A percentile compares a stretch with the other conserved stretches of the same genome.
phyloP scores from a whole-genome alignment of 2,113 vertebrate genomes.

The Columba janthina region DNA sequence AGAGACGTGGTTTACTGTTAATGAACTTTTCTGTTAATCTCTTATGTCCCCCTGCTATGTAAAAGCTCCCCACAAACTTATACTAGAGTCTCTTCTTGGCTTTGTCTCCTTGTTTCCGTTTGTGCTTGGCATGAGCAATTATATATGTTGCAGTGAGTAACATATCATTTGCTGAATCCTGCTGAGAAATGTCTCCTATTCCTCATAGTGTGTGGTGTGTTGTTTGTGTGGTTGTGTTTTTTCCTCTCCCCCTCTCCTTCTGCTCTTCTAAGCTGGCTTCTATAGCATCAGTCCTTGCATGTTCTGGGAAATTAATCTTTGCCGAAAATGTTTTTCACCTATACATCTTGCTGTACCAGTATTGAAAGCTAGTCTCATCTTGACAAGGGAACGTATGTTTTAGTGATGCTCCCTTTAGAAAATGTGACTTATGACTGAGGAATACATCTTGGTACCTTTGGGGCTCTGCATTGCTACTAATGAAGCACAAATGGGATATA shows the following conservation, averaged over 20 bases:
- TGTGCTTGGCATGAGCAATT: not conserved
- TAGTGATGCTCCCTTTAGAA: not conserved
- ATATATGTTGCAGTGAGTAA: not conserved
- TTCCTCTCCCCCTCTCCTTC: too few species aligned
- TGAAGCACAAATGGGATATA: not conserved
- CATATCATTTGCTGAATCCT: not conserved
- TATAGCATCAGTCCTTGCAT: not conserved
- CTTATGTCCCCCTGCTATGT: not conserved
- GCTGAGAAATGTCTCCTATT: not conserved
- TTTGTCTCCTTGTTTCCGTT: not conserved
- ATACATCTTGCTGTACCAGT: not conserved
- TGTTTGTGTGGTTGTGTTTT: too few species aligned
- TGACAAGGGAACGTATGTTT: accelerated
- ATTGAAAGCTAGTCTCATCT: not conserved
- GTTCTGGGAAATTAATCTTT: not conserved
- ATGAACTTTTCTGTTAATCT: not conserved
- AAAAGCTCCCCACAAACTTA: not conserved
- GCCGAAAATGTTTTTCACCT: not conserved
- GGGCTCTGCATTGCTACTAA: not conserved
- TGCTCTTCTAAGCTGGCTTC: not conserved
- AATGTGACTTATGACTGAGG: not conserved
- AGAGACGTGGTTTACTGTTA: not conserved
- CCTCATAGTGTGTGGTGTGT: not conserved
- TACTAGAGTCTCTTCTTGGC: not conserved
- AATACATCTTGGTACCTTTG: not conserved